Evolutionary conservation across 1,140 invertebrate species (phyloP).

Genomic region (Drosophila ohnishii): DNA sequence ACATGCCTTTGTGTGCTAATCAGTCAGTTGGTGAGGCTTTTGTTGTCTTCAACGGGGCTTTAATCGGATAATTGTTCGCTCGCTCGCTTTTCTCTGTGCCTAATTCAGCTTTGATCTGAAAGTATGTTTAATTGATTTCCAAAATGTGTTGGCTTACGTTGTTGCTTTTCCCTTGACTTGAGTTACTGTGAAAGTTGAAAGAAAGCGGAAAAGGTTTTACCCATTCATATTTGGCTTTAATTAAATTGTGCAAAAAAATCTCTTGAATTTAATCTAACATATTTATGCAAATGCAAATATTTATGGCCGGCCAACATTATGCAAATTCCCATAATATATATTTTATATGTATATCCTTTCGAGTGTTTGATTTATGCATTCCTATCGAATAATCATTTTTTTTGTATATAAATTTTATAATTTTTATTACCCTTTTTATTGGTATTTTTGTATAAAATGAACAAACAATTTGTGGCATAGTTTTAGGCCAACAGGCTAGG

Average conservation of each 20-base stretch:
- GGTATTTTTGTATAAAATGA: neutral
- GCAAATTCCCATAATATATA: slow-evolving; percentile 9
- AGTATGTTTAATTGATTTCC: slow-evolving; percentile 54
- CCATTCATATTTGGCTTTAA: neutral
- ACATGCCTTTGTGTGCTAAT: slow-evolving; percentile 68
- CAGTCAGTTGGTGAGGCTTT: slow-evolving; percentile 56
- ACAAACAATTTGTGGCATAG: slow-evolving; percentile 19
- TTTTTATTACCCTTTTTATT: slow-evolving; percentile 5
- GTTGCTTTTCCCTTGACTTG: neutral
- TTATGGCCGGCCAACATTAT: slow-evolving; percentile 11
- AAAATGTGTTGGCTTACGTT: slow-evolving; percentile 22
- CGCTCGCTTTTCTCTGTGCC: slow-evolving; percentile 14
- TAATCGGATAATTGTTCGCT: slow-evolving; percentile 34
- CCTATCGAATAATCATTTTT: neutral
- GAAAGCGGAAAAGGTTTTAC: neutral
- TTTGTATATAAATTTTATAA: neutral
- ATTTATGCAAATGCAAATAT: neutral
- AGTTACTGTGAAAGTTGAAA: slow-evolving; percentile 10
- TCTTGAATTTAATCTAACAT: neutral
- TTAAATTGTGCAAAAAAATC: neutral
- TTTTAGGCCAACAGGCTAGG: slow-evolving; percentile 9
- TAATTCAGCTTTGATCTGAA: slow-evolving; percentile 48
- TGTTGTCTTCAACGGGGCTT: slow-evolving; percentile 35
- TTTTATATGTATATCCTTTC: slow-evolving; percentile 9
- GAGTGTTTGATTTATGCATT: slow-evolving; percentile 51